phyloP scores from a whole-genome alignment of 64 coral and sea anemone species.

The Dendronephthya gigantea region DNA sequence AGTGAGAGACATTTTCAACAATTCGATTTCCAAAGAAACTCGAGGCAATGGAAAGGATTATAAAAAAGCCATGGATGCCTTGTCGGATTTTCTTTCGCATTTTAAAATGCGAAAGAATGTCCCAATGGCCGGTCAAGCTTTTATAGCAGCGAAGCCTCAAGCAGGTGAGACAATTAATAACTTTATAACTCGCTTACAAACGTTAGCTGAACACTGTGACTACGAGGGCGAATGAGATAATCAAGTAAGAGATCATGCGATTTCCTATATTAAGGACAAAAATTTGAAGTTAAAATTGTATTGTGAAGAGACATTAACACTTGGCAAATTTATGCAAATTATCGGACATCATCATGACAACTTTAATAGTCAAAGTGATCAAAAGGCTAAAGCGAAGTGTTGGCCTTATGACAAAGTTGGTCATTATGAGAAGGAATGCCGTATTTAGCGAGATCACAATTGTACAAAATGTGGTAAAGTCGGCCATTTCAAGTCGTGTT shows the following conservation, averaged over 20 bases:
- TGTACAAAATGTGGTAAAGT: neutral
- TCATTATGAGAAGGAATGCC: constrained; percentile 19
- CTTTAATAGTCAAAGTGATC: neutral
- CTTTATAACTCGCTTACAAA: constrained; percentile 50
- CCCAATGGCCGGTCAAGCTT: constrained; percentile 31
- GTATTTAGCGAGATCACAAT: neutral
- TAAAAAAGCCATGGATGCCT: constrained; percentile 38
- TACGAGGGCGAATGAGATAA: constrained; percentile 41
- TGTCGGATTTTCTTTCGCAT: constrained; percentile 36
- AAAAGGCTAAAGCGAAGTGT: neutral
- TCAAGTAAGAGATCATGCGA: constrained; percentile 34
- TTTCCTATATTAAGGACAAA: constrained; percentile 18
- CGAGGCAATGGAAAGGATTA: constrained; percentile 23
- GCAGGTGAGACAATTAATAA: constrained; percentile 47
- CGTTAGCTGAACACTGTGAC: constrained; percentile 32
- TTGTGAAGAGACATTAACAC: constrained; percentile 24
- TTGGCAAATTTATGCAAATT: constrained; percentile 38
- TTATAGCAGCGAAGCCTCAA: constrained; percentile 16
- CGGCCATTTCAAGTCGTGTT: constrained; percentile 41
- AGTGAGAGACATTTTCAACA: constrained; percentile 42
- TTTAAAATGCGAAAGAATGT: constrained; percentile 48
- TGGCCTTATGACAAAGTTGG: constrained; percentile 10
- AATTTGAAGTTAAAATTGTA: constrained; percentile 34
- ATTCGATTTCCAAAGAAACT: neutral
- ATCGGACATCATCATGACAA: constrained; percentile 32